Conservation (phyloP, 2,888 invertebrate genomes). For the Meta bourneti region DNA sequence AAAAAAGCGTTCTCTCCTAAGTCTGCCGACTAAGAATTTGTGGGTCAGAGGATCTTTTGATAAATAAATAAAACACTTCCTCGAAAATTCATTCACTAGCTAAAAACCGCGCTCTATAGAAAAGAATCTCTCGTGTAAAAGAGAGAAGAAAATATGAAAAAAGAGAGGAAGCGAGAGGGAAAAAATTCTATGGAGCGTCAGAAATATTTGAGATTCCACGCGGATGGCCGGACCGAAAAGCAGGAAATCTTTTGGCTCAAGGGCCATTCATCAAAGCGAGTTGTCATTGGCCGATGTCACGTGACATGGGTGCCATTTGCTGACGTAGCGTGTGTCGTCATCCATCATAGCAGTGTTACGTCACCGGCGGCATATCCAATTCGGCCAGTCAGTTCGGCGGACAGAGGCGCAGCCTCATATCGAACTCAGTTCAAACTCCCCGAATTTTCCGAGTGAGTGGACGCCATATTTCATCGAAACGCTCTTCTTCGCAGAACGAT, state of each 20-base stretch:
- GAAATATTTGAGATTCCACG: constrained; percentile 64
- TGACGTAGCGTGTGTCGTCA: constrained; percentile 63
- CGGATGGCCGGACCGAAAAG: constrained; percentile 47
- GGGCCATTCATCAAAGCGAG: constrained; percentile 53
- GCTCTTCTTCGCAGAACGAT: constrained; percentile 19
- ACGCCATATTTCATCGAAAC: constrained; percentile 48
- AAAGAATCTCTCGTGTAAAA: neutral
- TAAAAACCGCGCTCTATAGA: neutral
- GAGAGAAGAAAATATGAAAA: neutral
- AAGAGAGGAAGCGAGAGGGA: neutral
- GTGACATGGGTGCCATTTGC: constrained; percentile 60
- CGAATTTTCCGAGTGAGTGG: constrained; percentile 59
- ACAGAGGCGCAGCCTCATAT: constrained; percentile 1
- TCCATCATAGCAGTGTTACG: constrained; percentile 50
- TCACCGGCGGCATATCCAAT: constrained; percentile 24
- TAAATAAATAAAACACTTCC: neutral
- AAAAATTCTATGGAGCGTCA: constrained; percentile 3
- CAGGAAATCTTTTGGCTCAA: constrained; percentile 48
- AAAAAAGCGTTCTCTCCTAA: neutral
- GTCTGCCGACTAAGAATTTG: neutral
- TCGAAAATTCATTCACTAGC: neutral
- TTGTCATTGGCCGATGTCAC: constrained; percentile 59
- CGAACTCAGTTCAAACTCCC: constrained; percentile 36
- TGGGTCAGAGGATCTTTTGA: neutral
- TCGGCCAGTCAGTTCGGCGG: constrained; percentile 7